These are phyloP conservation scores for Drosophila ficusphila DNA, from an alignment of 1,140 invertebrate species.

Conservation along the genomic window DNA sequence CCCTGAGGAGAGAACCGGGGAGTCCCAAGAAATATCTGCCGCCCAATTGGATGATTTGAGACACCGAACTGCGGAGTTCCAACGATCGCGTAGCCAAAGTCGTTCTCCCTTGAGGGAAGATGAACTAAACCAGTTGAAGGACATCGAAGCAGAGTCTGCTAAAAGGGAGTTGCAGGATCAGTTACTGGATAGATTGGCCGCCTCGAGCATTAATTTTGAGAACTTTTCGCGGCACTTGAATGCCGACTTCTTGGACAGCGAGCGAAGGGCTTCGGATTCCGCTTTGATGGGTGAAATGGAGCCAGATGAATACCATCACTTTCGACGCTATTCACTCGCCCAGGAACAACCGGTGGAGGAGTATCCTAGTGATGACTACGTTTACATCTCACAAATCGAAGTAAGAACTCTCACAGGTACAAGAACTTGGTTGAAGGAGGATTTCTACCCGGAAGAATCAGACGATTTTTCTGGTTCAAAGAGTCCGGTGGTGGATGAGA, in stretches of 20 bases:
- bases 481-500: constrained; percentile 23
- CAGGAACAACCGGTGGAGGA: constrained; percentile 78
- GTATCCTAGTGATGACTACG: constrained; percentile 76
- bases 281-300: constrained; percentile 68
- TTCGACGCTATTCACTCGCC: constrained; percentile 69
- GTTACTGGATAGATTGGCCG: constrained; percentile 61
- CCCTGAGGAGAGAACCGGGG: constrained; percentile 41
- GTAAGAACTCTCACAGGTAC: constrained; percentile 67
- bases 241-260: constrained; percentile 71
- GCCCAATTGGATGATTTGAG: constrained; percentile 64
- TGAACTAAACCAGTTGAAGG: constrained; percentile 22
- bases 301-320: constrained; percentile 81
- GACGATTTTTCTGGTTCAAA: constrained; percentile 1
- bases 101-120: constrained; percentile 61
- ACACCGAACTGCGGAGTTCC: constrained; percentile 68
- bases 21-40: constrained; percentile 24
- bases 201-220: constrained; percentile 65
- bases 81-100: constrained; percentile 73
- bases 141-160: constrained; percentile 57
- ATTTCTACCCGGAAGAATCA: constrained; percentile 59
- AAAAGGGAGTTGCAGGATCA: constrained; percentile 70
- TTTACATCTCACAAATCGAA: constrained; percentile 76
- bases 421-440: constrained; percentile 72
- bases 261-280: constrained; percentile 75
- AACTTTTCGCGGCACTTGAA: constrained; percentile 72